Conservation (phyloP, 2,113 vertebrate species). For the Gallinago media region DNA sequence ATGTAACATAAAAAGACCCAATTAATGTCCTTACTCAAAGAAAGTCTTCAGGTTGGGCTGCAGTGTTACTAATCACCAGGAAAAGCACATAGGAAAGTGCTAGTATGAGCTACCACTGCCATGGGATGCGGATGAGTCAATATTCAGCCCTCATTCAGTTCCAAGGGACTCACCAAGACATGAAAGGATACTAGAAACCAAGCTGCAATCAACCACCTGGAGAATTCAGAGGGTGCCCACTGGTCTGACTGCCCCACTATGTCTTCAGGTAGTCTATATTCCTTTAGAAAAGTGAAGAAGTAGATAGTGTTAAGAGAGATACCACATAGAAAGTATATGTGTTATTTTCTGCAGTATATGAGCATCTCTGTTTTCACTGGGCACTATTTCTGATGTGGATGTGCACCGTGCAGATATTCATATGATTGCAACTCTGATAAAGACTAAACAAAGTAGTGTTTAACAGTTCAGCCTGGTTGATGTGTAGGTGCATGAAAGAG, state of each 20-base stretch:
- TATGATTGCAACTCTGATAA: neutral
- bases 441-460: neutral
- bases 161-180: neutral
- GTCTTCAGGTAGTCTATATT: neutral
- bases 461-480: neutral
- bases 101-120: neutral
- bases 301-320: neutral
- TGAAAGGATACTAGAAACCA: neutral
- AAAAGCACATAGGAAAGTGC: neutral
- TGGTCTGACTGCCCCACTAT: neutral
- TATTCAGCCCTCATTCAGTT: neutral
- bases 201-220: neutral
- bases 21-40: neutral
- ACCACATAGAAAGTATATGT: neutral
- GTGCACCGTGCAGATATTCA: neutral
- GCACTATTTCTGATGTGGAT: neutral
- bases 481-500: neutral
- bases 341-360: neutral
- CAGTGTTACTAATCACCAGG: neutral
- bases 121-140: neutral
- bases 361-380: neutral
- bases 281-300: neutral
- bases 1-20: neutral
- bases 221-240: neutral
- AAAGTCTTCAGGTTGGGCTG: neutral